Base-by-base conservation (phyloP, 2,888 invertebrate species). In the Pristionchus exspectatus region DNA sequence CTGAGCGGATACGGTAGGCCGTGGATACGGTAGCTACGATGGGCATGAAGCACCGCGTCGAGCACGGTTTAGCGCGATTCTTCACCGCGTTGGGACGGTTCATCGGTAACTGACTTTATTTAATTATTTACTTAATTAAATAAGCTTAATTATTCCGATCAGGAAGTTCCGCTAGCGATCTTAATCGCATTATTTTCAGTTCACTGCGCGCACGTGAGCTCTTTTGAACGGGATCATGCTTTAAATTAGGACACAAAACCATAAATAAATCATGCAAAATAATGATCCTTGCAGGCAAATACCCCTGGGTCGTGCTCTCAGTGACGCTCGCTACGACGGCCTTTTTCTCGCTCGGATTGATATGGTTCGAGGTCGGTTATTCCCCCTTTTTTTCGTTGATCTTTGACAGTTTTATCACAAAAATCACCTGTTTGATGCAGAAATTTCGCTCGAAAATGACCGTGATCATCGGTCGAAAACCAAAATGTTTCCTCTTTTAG, bases 321-420 rank as follows among this genome's bases (percentile, higher is more conserved):
- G 84, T 91, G 18, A 87, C 84, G 16, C 66, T 93, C 16, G 72
- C 90, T 5, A 38, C 90, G 12, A 92, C 93, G 14, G 59, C 86
- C 27, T 63, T 93, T 38, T 90, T 92, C 90, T 90, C 91, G 30
- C 50, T 92, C 21, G 94, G 94, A 18, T 84, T 94, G 83, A 83
- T 93, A 27, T 91, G 91, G 87, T 94, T 94, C 90, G 90, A 94
- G 91, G 91, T 92, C 18, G 66, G 88, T 24, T n/a, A 54, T 24
- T 44, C 77, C 12, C 33, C 16, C 4, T 16, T 16, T 56, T 69
- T 56, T 83, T 24, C 16, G 83, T n/a, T 44, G 21, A 18, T 5
- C 21, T 9, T n/a, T 69, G n/a, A 9, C 69, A 27, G 16, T 56
- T 63, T 59, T 63, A 4, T 59, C 1, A 7, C n/a, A 24, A 63